Evolutionary conservation across 1,140 invertebrate species (phyloP), one percentile per base, ranked within the genome.

Genomic region (Reticulitermes speratus): DNA sequence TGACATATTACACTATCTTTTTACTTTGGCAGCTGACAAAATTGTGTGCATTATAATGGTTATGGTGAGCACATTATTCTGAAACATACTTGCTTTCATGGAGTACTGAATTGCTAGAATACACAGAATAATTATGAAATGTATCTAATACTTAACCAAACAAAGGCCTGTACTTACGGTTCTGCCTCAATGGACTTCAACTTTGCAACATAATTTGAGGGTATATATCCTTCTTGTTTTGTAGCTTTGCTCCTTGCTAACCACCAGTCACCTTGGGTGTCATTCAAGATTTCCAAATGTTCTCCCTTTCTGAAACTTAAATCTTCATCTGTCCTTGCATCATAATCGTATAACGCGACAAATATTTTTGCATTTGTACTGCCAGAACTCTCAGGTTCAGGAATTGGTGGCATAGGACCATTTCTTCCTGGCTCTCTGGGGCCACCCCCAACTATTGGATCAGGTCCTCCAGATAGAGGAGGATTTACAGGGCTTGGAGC

Each of bases 191-290:
- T 99, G 87, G 98, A 99, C 92, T 99, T 98, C 89, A 99, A 92
- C 92, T 98, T 98, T 88, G 99, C 99, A 87, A 99, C 98, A 95
- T 99, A 99, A 92, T 99, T 99, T 85, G 98, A 99, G 89, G 99
- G 99, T 92, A 99, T 99, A 93, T 99, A 99, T 87, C 99, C 99
- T 92, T 99, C 97, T 91, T 97, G 96, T 91, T 96, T 96, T 59
- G 97, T 98, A 89, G 97, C 94, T 93, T 98, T 97, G 92, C 97
- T 98, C 89, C 96, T 94, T 82, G 98, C 98, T 89, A 99, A 94
- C 99, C 99, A 99, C 99, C 99, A 99, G 91, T 99, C 99, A 84
- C 98, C 98, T 91, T 98, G 97, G 86, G 97, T 99, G 92, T 99
- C 98, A 92, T 99, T 99, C 87, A 99, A 92, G 88, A 99, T 99